Evolutionary conservation across 2,113 vertebrate species (phyloP).

Genomic region (Pomatorhinus ruficollis): DNA sequence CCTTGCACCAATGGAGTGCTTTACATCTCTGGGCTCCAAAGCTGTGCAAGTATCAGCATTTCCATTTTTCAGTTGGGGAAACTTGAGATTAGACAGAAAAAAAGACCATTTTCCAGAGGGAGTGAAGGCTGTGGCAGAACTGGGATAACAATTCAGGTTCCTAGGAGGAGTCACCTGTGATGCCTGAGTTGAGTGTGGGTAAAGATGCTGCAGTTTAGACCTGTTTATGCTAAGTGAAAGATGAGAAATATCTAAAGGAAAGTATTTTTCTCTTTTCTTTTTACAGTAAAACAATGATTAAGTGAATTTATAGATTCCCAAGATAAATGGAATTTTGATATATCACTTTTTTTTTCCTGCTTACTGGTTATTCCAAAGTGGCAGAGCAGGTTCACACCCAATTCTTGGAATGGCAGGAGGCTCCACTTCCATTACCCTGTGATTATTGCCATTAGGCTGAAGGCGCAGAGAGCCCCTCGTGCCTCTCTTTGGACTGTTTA

Average conservation of each 20-base stretch:
- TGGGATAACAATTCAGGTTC: not conserved
- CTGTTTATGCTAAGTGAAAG: not conserved
- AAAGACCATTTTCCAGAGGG: not conserved
- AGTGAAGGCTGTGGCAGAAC: not conserved
- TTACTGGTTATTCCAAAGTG: not conserved
- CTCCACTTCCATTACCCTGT: rapidly evolving
- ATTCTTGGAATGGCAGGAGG: not conserved
- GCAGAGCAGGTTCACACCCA: not conserved
- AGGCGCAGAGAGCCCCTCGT: not conserved
- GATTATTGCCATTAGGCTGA: not conserved
- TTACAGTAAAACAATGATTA: not conserved
- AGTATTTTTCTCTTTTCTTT: not conserved
- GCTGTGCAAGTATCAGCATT: not conserved
- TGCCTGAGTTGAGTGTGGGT: not conserved
- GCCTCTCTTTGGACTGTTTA: not conserved
- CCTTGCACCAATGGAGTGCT: slow-evolving; percentile 42
- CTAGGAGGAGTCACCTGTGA: not conserved
- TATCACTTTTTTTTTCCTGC: not conserved
- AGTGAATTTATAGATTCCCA: not conserved
- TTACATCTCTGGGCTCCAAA: slow-evolving; percentile 14
- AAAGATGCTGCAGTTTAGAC: not conserved
- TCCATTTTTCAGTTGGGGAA: not conserved
- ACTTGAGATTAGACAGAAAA: not conserved
- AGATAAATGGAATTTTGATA: not conserved
- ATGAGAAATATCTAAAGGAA: not conserved